Evolutionary conservation across 2,888 invertebrate species (phyloP).

Genomic region (Meteorus colon): DNA sequence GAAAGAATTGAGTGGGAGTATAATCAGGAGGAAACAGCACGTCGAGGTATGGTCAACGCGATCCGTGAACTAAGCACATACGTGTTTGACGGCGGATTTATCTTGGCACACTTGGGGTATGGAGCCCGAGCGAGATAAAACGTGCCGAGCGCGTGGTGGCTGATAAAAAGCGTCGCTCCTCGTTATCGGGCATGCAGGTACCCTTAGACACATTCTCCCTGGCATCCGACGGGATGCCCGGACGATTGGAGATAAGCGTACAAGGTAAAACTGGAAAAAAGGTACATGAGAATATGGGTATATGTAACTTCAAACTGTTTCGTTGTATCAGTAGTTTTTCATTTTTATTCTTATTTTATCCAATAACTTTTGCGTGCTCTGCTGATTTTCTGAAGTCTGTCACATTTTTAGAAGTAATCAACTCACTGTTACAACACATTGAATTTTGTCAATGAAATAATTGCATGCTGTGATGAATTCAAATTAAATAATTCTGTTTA

Average conservation of each 20-base stretch:
- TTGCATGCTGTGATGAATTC: too few relatives aligned
- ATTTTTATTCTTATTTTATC: not conserved
- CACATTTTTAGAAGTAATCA: not conserved
- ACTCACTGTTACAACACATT: not conserved
- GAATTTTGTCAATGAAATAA: too few relatives aligned
- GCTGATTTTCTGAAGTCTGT: not conserved
- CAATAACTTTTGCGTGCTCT: not conserved
- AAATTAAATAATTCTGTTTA: too few relatives aligned
- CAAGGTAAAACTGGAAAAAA: constrained; percentile 11
- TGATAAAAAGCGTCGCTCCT: constrained; percentile 45
- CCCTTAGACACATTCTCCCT: constrained; percentile 46
- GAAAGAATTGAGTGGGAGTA: not conserved
- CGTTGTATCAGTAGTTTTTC: constrained; percentile 48
- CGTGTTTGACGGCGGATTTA: constrained; percentile 33
- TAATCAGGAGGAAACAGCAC: not conserved
- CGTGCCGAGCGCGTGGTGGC: constrained; percentile 33
- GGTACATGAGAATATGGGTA: not conserved
- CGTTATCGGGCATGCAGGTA: constrained; percentile 55
- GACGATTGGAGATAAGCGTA: constrained; percentile 31
- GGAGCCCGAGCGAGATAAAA: constrained; percentile 22
- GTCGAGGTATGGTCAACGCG: constrained; percentile 24
- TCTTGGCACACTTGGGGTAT: constrained; percentile 29
- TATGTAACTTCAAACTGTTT: constrained; percentile 27
- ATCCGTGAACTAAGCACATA: constrained; percentile 19
- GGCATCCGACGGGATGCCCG: constrained; percentile 25